Percentiles rank a stretch among this genome's conserved stretches.
Evolutionary conservation across 2,888 invertebrate genomes (phyloP).

Genomic region (Boloria selene): DNA sequence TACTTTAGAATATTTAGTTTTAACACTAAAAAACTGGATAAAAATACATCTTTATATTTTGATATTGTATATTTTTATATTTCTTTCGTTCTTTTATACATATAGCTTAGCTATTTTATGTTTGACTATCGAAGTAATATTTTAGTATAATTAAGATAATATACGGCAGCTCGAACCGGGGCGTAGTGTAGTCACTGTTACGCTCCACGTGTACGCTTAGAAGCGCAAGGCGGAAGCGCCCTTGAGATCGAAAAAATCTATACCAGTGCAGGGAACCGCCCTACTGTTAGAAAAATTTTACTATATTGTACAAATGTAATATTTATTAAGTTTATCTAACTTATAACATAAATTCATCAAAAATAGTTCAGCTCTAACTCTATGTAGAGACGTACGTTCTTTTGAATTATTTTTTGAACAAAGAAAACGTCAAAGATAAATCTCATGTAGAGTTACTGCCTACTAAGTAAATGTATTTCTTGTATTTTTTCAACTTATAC

Average conservation of each 20-base stretch:
- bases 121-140: too few relatives aligned
- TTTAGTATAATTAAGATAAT: neutral
- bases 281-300: conserved; percentile 33
- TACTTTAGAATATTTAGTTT: too few relatives aligned
- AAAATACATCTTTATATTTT: too few relatives aligned
- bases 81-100: neutral
- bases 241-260: conserved; percentile 77
- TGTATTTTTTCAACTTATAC: too few relatives aligned
- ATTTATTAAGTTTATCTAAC: neutral
- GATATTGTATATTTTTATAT: neutral
- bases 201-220: conserved; percentile 56
- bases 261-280: conserved; percentile 61
- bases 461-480: too few relatives aligned
- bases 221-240: conserved; percentile 62
- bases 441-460: too few relatives aligned
- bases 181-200: neutral
- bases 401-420: too few relatives aligned
- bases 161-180: neutral
- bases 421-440: too few relatives aligned
- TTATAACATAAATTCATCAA: neutral
- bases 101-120: neutral
- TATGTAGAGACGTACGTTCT: too few relatives aligned
- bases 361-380: neutral
- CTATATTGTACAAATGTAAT: neutral
- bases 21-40: too few relatives aligned